Conservation (phyloP, 1,140 invertebrate species). For the Halesus radiatus region DNA sequence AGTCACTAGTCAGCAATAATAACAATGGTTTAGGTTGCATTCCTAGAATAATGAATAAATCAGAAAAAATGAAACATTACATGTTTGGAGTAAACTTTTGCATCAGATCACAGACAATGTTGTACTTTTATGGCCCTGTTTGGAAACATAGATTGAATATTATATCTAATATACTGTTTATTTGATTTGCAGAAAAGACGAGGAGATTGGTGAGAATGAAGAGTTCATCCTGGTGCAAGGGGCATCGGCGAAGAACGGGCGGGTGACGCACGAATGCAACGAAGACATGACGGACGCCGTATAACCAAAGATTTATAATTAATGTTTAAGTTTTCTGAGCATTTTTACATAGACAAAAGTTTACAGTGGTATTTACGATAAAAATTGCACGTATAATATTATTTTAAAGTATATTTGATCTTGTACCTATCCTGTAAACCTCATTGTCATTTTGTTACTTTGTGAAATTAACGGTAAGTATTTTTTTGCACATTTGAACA, state of each 20-base stretch:
- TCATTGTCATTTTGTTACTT: constrained; percentile 18
- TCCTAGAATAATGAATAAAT: too few species aligned
- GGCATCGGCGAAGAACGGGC: constrained; percentile 29
- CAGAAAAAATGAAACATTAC: too few species aligned
- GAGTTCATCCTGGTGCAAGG: constrained; percentile 48
- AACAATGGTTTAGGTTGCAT: too few species aligned
- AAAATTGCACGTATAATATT: constrained; percentile 25
- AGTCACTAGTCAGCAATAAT: too few species aligned
- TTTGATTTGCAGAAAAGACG: constrained; percentile 48
- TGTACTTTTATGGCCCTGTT: too few species aligned
- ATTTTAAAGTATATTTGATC: constrained; percentile 24
- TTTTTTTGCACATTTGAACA: constrained; percentile 34
- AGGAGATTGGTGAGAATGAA: constrained; percentile 40
- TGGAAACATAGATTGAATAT: too few species aligned
- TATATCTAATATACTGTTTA: neutral
- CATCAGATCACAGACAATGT: too few species aligned
- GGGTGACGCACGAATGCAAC: constrained; percentile 8
- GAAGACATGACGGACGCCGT: constrained; percentile 46
- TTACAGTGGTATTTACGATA: constrained; percentile 22
- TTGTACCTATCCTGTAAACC: neutral
- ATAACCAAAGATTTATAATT: constrained; percentile 41
- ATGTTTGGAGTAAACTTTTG: too few species aligned
- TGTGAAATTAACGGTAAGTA: constrained; percentile 13
- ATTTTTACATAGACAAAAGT: constrained; percentile 29
- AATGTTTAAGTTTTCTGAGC: constrained; percentile 32